phyloP scores from a whole-genome alignment of 2,888 invertebrate genomes.

The Thysanoteuthis rhombus region DNA sequence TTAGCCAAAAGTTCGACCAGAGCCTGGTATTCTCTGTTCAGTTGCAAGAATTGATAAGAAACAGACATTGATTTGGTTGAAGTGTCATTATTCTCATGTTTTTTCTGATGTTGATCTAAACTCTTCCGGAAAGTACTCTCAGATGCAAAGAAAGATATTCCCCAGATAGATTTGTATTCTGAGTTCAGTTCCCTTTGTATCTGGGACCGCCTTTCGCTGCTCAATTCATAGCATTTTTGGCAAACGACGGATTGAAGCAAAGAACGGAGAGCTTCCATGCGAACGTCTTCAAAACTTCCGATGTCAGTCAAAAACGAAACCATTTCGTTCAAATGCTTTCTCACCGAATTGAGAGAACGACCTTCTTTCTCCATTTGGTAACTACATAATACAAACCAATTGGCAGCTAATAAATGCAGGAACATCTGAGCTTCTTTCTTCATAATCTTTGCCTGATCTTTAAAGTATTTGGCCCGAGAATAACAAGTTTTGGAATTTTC shows the following conservation, averaged over 20 bases:
- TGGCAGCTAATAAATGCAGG: background rate
- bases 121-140: background rate
- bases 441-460: constrained; percentile 18
- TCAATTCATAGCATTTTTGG: background rate
- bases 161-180: background rate
- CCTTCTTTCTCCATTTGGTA: constrained; percentile 20
- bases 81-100: background rate
- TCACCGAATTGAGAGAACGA: background rate
- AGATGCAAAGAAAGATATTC: background rate
- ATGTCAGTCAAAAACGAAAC: background rate
- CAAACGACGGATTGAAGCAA: background rate
- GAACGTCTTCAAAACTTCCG: background rate
- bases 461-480: background rate
- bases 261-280: background rate
- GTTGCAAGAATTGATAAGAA: background rate
- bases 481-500: background rate
- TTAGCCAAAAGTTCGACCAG: background rate
- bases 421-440: background rate
- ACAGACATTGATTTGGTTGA: background rate
- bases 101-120: background rate
- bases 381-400: background rate
- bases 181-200: background rate
- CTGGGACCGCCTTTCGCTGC: background rate
- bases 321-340: background rate
- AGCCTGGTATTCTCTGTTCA: background rate